Base-by-base conservation (phyloP, 2,797 vertebrate species). In the Cirrhinus mrigala region DNA sequence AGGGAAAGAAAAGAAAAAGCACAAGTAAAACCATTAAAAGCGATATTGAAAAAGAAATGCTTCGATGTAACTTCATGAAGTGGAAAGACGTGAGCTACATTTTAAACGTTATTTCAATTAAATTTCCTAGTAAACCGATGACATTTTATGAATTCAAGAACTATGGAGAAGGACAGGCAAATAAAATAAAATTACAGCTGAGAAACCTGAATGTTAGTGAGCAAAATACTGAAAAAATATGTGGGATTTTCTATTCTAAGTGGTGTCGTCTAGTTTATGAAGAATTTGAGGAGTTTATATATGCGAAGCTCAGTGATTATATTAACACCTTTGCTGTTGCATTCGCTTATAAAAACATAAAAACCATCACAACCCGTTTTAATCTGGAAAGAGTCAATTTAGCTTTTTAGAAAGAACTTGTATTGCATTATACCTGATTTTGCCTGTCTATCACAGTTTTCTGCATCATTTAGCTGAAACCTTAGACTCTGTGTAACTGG, bases 201-300 rank as follows among this genome's bases (percentile, higher is more conserved):
- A 18, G 1, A 33, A 18, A 37, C 3, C 16, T 5, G 29, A 20
- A 66, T 37, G 16, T 68, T 37, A 37, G 16, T 68, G 64, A 20
- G 0, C 3, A 66, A 20, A 4, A 2, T 20, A 11, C 3, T 37
- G 3, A 20, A 18, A 0, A 4, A 20, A 37, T 37, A 3, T n/a
- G 20, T 44, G 5, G 0, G 0, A 0, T n/a, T 7, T 70, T 70
- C 44, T 2, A n/a, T 6, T 70, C 2, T n/a, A 15, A 7, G 37
- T 70, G 68, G 22, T 46, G 68, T 46, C 2, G 7, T 6, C 0
- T 70, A n/a, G 37, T 46, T 1, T 0, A 46, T 44, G 2, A 44
- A n/a, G 11, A 14, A n/a, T 44, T 44, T 7, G 11, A 70, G 2
- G 6, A 44, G 68, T 15, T 70, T 7, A n/a, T 70, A 3, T 44